Evolutionary conservation across 2,888 invertebrate genomes (phyloP), one percentile per base, ranked within the genome.

Genomic region (Phyto melanocephala): DNA sequence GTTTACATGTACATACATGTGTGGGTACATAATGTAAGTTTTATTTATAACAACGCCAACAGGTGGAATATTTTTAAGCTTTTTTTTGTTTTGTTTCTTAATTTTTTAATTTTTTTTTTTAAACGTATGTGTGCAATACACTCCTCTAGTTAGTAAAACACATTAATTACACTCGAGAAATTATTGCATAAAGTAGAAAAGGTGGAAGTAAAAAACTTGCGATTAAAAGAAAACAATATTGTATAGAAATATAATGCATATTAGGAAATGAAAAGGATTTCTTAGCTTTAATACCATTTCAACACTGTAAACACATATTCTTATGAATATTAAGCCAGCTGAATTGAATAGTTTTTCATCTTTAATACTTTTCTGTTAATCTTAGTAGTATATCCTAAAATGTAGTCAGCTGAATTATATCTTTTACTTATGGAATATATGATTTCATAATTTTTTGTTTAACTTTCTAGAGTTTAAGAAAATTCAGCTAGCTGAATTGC

Each of bases 61-160:
- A 82, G 82, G 82, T 82, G 82, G 82, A 82, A 82, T 82, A 74
- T 78, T 60, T 75, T 47, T 45, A 11, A 54, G 62, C 13, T 52
- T 68, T 37, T 71, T 71, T n/a, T n/a, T n/a, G n/a, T n/a, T 20
- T 62, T 35, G 11, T 28, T 40, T 62, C n/a, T 47, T 56, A 15
- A 11, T 71, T n/a, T 62, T 58, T 17, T 65, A 13, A 11, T 71
- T 15, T 62, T 58, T 17, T 28, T 68, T 35, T 40, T 42, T 7
- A 63, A 52, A 54, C 45, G 42, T 76, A 71, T 63, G 72, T 77
- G 62, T 67, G 54, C 37, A 65, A 68, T 68, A 54, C 71, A 68
- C 60, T 63, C 74, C 11, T 56, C 70, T 60, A 68, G 24, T 50
- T 24, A 76, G 37, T 22, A 52, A 15, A 45, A 11, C n/a, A 20